Conservation (phyloP, 2,113 vertebrate genomes). For the Poeciliopsis retropinna region DNA sequence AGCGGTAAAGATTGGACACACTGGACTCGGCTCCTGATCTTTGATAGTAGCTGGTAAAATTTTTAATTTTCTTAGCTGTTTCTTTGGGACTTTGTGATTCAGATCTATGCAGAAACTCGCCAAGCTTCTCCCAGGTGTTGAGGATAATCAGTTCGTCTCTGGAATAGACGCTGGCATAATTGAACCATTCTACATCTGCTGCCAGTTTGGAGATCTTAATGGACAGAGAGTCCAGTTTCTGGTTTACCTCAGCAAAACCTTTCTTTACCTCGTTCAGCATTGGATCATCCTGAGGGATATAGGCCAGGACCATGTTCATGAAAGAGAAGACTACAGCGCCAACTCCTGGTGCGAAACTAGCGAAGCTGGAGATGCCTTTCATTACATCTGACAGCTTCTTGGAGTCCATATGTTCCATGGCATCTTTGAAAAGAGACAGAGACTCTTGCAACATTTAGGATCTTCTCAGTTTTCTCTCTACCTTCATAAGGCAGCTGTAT, state of each 20-base stretch:
- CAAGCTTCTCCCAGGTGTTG: conserved; percentile 7
- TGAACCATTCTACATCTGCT: conserved; percentile 12
- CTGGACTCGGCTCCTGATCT: conserved; percentile 1
- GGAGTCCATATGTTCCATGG: background rate
- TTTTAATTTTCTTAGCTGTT: background rate
- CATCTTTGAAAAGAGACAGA: background rate
- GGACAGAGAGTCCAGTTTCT: conserved; percentile 15
- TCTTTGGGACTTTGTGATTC: background rate
- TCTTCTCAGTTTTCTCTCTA: background rate
- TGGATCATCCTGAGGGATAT: background rate
- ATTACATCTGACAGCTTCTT: background rate
- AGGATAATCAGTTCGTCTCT: conserved; percentile 10
- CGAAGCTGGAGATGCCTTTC: background rate
- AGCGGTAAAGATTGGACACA: conserved; percentile 16
- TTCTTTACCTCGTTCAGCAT: background rate
- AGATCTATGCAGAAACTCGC: background rate
- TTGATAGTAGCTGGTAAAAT: conserved; percentile 12
- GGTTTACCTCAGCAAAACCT: background rate
- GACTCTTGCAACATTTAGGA: background rate
- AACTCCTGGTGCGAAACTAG: background rate
- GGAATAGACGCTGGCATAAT: conserved; percentile 9
- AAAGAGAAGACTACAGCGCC: background rate
- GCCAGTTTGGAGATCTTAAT: background rate
- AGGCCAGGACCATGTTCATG: background rate
- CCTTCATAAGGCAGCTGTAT: background rate